A percentile compares a stretch with the other conserved stretches of the same genome.
phyloP scores from a whole-genome alignment of 2,797 vertebrate genomes.

The Acanthiza pusilla region DNA sequence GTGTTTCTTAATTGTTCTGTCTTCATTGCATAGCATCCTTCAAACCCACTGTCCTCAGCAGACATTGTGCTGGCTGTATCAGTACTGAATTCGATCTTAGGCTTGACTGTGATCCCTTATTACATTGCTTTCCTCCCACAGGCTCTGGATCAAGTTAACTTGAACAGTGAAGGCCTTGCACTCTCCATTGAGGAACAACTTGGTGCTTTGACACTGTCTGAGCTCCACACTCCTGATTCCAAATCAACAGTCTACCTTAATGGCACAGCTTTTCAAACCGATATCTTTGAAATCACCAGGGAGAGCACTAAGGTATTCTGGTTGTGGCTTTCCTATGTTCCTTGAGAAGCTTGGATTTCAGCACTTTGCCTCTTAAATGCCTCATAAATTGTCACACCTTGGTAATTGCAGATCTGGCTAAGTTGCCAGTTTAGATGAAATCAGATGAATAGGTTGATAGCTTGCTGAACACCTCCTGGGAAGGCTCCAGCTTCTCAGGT shows the following conservation, averaged over 20 bases:
- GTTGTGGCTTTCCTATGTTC: not conserved
- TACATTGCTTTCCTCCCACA: slow-evolving; percentile 35
- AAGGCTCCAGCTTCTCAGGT: not conserved
- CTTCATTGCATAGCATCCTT: not conserved
- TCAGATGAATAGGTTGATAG: not conserved
- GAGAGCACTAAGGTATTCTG: slow-evolving; percentile 88
- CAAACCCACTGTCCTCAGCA: not conserved
- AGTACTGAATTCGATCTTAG: not conserved
- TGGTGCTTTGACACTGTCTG: slow-evolving; percentile 83
- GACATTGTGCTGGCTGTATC: not conserved
- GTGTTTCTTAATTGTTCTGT: not conserved
- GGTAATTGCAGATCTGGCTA: not conserved
- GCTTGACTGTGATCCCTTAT: not conserved
- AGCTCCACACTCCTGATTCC: slow-evolving; percentile 66
- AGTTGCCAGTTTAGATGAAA: not conserved
- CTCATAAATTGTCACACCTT: not conserved
- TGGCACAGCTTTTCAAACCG: slow-evolving; percentile 78
- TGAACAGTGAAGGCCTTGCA: slow-evolving; percentile 84
- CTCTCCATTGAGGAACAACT: slow-evolving; percentile 93
- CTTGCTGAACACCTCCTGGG: not conserved
- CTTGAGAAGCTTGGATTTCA: not conserved
- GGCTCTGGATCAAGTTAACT: slow-evolving; percentile 84
- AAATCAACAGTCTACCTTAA: slow-evolving; percentile 83
- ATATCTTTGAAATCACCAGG: slow-evolving; percentile 80
- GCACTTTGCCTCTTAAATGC: not conserved